phyloP scores from a whole-genome alignment of 2,797 vertebrate species.

The Clamator glandarius region DNA sequence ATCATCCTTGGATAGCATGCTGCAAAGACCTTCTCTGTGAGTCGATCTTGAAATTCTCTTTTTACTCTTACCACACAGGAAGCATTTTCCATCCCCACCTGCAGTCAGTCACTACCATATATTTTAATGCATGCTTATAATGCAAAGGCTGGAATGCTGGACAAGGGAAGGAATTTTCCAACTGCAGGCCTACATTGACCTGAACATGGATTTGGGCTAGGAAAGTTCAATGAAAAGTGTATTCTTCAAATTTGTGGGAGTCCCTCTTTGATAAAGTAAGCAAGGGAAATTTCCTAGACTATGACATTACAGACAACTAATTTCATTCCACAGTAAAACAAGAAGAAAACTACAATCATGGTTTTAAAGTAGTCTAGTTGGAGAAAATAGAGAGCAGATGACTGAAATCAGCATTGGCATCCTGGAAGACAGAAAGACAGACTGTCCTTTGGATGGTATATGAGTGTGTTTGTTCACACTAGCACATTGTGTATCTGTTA shows the following conservation, averaged over 20 bases:
- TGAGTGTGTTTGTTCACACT: not conserved
- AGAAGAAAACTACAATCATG: not conserved
- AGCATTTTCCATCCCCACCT: not conserved
- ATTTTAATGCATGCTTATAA: not conserved
- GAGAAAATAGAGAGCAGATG: not conserved
- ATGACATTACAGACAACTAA: not conserved
- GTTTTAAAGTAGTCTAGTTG: not conserved
- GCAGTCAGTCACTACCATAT: not conserved
- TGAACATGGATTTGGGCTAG: not conserved
- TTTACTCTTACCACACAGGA: not conserved
- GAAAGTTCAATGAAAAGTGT: not conserved
- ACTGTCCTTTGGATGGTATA: not conserved
- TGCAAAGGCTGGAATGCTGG: slow-evolving; percentile 16
- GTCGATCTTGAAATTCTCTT: not conserved
- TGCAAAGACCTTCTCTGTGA: not conserved
- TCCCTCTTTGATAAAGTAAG: not conserved
- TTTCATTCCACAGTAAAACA: not conserved
- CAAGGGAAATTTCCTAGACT: not conserved
- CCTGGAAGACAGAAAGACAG: not conserved
- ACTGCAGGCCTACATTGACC: not conserved
- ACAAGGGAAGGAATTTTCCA: not conserved
- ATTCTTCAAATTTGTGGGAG: not conserved
- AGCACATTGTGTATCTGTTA: not conserved
- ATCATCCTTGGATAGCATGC: not conserved
- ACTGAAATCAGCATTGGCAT: not conserved